Evolutionary conservation across 2,797 vertebrate species (phyloP).

Genomic region (Sylvia borin): DNA sequence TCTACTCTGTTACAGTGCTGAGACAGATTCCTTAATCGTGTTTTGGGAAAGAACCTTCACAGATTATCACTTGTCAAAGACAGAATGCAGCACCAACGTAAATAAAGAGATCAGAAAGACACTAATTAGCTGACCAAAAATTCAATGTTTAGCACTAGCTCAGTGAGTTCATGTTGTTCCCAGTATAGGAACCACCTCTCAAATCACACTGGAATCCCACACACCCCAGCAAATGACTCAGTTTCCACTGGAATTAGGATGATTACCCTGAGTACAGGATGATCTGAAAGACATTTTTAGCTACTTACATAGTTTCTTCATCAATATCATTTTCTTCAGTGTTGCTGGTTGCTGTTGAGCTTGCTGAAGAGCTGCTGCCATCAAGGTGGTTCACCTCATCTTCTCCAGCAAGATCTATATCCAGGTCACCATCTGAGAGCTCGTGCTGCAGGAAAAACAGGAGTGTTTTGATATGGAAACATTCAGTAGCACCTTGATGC

Average conservation of each 20-base stretch:
- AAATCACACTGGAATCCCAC: background rate
- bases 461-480: background rate
- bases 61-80: conserved; percentile 30
- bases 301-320: conserved; percentile 95
- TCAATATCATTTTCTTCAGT: conserved; percentile 98
- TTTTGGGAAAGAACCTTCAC: conserved; percentile 19
- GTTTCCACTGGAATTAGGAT: background rate
- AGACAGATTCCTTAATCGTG: background rate
- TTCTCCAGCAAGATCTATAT: conserved; percentile 91
- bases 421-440: conserved; percentile 94
- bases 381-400: conserved; percentile 95
- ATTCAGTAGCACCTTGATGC: background rate
- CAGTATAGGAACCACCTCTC: background rate
- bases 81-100: background rate
- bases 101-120: background rate
- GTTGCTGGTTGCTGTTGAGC: conserved; percentile 97
- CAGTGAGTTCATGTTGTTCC: background rate
- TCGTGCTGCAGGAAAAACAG: conserved; percentile 78
- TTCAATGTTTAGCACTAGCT: background rate
- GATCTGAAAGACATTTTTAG: background rate
- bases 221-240: background rate
- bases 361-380: conserved; percentile 96
- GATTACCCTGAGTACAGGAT: background rate
- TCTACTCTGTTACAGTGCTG: background rate
- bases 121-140: background rate